Conservation (phyloP, 2,888 invertebrate genomes). For the Ormyrus nitidulus region DNA sequence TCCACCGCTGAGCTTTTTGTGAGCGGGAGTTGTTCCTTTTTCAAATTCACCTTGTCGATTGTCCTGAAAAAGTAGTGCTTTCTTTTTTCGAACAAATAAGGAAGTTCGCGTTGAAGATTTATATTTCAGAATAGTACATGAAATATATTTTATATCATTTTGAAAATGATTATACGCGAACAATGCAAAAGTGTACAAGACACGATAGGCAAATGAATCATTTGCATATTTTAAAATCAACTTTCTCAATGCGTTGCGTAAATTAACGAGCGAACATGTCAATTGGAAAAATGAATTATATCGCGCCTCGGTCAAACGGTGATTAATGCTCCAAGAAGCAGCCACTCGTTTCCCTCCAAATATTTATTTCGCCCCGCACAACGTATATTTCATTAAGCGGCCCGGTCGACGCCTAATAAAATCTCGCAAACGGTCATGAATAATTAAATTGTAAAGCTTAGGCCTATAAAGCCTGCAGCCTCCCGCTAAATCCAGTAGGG, state of each 20-base stretch:
- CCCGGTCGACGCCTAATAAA: slow-evolving; percentile 4
- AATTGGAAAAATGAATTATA: slow-evolving; percentile 38
- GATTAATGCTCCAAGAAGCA: slow-evolving; percentile 29
- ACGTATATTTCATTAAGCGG: not conserved
- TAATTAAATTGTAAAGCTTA: slow-evolving; percentile 33
- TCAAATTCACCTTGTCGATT: not conserved
- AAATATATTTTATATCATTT: too few species aligned
- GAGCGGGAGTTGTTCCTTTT: not conserved
- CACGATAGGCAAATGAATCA: slow-evolving; percentile 17
- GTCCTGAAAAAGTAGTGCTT: not conserved
- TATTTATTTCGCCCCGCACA: not conserved
- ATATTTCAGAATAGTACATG: too few species aligned
- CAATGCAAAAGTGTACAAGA: not conserved
- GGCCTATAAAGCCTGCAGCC: not conserved
- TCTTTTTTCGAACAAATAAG: too few species aligned
- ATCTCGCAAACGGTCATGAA: slow-evolving; percentile 38
- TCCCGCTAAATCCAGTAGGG: slow-evolving; percentile 48
- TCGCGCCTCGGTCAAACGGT: not conserved
- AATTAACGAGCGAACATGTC: slow-evolving; percentile 17
- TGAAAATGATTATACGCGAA: too few species aligned
- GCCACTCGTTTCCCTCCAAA: slow-evolving; percentile 11
- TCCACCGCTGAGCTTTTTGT: too few species aligned
- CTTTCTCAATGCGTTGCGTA: slow-evolving; percentile 16
- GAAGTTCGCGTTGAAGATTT: too few species aligned
- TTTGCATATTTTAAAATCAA: slow-evolving; percentile 17